Base-by-base conservation (phyloP, 1,140 invertebrate genomes). In the Telenomus remus region DNA sequence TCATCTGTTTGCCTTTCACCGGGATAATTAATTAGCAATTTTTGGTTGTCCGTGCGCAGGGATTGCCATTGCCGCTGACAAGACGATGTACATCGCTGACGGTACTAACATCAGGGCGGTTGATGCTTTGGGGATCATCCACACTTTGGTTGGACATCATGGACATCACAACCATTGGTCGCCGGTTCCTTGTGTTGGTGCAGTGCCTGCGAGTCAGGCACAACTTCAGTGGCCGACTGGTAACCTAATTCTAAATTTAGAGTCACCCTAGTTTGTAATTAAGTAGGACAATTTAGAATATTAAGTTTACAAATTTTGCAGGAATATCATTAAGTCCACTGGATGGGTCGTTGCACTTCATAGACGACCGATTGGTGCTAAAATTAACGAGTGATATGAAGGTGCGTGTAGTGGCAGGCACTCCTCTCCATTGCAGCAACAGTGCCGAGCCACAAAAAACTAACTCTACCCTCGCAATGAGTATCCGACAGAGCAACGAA, bases 161-260 rank as follows among this genome's bases (percentile, higher is more conserved):
- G 94, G 94, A 0, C 95, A 96, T 85, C 95, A 96, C 74, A 95
- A 95, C 80, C 94, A 95, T 78, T 96, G 95, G 95, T 93, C 93
- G 70, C 95, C 95, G 0, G 93, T 96, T 16, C 95, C 95, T 0
- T 97, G 96, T 80, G 89, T 90, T 13, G 94, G 94, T 47, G 94
- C 95, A 0, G 91, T 96, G 63, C 91, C 94, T 46, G 93, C 95
- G 5, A 85, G 84, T 72, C 91, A 95, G 89, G 94, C 95, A 0
- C 95, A 97, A 86, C 87, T 97, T 8, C 95, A 97, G 83, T 99
- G 97, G 97, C 98, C 98, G 1, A 98, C 96, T 11, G 95, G 80
- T 78, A 57, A 27, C 8, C 12, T 4, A 56, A 16, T 56, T 34
- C 8, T 33, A 12, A n/a, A n/a, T n/a, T n/a, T n/a, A n/a, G n/a